Percentiles rank a stretch among this genome's conserved stretches.
phyloP scores from a whole-genome alignment of 2,113 vertebrate species.

The Poeciliopsis occidentalis region DNA sequence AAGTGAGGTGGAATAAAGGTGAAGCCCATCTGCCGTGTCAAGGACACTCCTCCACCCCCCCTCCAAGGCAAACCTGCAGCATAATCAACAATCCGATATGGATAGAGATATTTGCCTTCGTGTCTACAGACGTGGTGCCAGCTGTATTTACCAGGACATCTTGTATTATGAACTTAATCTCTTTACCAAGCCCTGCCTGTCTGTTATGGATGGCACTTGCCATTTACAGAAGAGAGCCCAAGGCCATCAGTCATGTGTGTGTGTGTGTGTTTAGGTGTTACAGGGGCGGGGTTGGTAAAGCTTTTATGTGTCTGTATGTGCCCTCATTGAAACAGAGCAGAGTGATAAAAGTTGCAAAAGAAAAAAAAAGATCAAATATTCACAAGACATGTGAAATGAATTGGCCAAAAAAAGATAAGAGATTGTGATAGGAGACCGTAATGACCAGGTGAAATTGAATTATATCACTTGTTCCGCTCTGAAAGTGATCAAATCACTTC shows the following conservation, averaged over 20 bases:
- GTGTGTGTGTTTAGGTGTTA: slow-evolving; percentile 28
- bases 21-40: slow-evolving; percentile 42
- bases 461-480: not conserved
- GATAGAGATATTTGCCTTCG: slow-evolving; percentile 51
- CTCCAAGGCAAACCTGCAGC: slow-evolving; percentile 38
- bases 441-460: not conserved
- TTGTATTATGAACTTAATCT: slow-evolving; percentile 74
- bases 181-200: slow-evolving; percentile 70
- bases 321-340: not conserved
- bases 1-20: slow-evolving; percentile 70
- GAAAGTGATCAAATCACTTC: not conserved
- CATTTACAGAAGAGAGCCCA: slow-evolving; percentile 68
- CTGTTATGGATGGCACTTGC: slow-evolving; percentile 79
- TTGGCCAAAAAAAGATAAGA: not conserved
- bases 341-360: slow-evolving; percentile 2
- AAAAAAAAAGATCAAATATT: slow-evolving; percentile 8
- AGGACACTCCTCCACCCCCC: slow-evolving; percentile 30
- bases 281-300: not conserved
- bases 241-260: slow-evolving; percentile 65
- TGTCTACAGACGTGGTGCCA: slow-evolving; percentile 64
- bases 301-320: slow-evolving; percentile 33
- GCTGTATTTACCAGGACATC: slow-evolving; percentile 72
- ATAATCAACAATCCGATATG: slow-evolving; percentile 49
- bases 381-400: not conserved
- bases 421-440: not conserved